phyloP scores from a whole-genome alignment of 2,888 invertebrate genomes.

The Torymus aiolomorphi region DNA sequence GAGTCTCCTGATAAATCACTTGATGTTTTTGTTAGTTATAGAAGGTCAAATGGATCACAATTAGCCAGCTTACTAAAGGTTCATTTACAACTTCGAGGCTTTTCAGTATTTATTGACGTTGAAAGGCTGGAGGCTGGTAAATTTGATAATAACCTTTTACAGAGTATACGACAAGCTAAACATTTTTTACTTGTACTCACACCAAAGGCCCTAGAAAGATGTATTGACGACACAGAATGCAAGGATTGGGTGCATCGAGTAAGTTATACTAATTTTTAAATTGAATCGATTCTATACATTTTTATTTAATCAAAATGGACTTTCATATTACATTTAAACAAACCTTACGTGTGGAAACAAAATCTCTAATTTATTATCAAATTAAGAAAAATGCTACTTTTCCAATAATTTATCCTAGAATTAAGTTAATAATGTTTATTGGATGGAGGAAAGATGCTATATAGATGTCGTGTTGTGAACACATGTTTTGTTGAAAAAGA shows the following conservation, averaged over 20 bases:
- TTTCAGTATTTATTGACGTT: constrained; percentile 98
- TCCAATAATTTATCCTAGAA: too few species aligned
- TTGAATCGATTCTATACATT: too few species aligned
- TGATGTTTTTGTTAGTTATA: constrained; percentile 98
- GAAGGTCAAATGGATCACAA: constrained; percentile 97
- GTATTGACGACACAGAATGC: constrained; percentile 92
- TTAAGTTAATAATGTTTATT: too few species aligned
- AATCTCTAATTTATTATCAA: too few species aligned
- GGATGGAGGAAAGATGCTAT: too few species aligned
- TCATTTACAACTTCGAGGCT: constrained; percentile 95
- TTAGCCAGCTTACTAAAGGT: constrained; percentile 96
- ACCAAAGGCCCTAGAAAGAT: constrained; percentile 95
- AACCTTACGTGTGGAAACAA: too few species aligned
- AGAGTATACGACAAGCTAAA: constrained; percentile 97
- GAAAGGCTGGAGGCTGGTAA: constrained; percentile 98
- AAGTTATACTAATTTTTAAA: constrained; percentile 75
- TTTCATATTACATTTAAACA: too few species aligned
- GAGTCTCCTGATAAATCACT: constrained; percentile 91
- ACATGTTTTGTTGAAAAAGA: too few species aligned
- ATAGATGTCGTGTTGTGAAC: too few species aligned
- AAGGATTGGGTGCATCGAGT: constrained; percentile 99
- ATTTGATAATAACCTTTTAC: constrained; percentile 97
- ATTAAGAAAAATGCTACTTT: too few species aligned
- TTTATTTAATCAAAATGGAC: too few species aligned
- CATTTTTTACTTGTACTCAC: constrained; percentile 98